Evolutionary conservation across 2,888 invertebrate species (phyloP).

Genomic region (Melieria picta): DNA sequence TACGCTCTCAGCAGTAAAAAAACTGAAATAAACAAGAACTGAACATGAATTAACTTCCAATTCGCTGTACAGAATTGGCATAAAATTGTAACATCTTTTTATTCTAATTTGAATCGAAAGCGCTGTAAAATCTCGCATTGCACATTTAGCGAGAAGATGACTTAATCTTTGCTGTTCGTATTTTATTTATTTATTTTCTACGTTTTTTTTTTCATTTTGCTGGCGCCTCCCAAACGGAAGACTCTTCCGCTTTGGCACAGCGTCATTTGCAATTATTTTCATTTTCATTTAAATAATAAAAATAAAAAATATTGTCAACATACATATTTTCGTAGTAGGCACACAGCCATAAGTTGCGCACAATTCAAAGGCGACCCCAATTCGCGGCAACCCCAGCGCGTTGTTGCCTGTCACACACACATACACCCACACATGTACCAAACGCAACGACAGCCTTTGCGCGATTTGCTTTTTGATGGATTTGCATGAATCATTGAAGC

Average conservation of each 20-base stretch:
- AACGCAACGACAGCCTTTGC: background rate
- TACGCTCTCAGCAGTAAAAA: too few relatives aligned
- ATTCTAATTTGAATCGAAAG: too few relatives aligned
- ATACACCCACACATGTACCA: background rate
- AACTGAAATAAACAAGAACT: too few relatives aligned
- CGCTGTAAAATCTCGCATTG: too few relatives aligned
- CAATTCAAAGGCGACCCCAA: constrained; percentile 2
- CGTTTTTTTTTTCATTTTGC: too few relatives aligned
- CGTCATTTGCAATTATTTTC: constrained; percentile 2
- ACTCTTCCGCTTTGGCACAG: constrained; percentile 1
- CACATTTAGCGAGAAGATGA: too few relatives aligned
- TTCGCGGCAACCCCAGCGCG: background rate
- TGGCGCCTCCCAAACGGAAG: too few relatives aligned
- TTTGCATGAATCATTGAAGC: constrained; percentile 60
- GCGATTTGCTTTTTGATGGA: constrained; percentile 48
- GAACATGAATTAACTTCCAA: too few relatives aligned
- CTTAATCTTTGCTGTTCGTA: too few relatives aligned
- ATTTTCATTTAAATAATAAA: background rate
- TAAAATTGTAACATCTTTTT: too few relatives aligned
- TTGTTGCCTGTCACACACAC: background rate
- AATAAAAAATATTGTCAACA: background rate
- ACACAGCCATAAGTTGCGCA: background rate
- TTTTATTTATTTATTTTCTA: too few relatives aligned
- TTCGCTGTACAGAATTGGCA: too few relatives aligned
- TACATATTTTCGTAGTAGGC: background rate